Conservation (phyloP, 23 tunicate genomes). For the Phallusia fumigata region DNA sequence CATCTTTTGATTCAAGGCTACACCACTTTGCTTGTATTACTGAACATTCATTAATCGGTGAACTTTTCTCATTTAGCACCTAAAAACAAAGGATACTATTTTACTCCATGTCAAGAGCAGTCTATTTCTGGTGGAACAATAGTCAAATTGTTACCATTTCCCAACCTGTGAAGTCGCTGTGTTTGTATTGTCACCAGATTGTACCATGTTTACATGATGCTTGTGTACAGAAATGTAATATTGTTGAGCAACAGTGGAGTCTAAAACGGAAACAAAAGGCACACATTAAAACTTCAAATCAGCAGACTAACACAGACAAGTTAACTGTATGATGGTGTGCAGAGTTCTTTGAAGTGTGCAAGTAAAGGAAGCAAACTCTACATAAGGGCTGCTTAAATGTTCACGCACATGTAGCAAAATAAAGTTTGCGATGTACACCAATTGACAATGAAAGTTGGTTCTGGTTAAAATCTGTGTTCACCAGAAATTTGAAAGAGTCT, state of each 20-base stretch:
- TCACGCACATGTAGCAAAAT: too few species aligned
- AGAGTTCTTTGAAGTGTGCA: too few species aligned
- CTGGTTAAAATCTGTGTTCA: too few species aligned
- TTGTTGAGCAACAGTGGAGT: neutral
- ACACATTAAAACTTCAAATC: neutral
- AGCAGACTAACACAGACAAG: too few species aligned
- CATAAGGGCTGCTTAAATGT: too few species aligned
- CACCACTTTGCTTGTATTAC: slow-evolving; percentile 61
- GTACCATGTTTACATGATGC: slow-evolving; percentile 16
- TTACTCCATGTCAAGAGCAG: too few species aligned
- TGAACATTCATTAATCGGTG: neutral
- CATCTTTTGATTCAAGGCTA: slow-evolving; percentile 24
- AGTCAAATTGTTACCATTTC: neutral
- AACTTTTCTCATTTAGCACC: slow-evolving; percentile 10
- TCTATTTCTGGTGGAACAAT: too few species aligned
- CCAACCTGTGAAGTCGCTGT: slow-evolving; percentile 8
- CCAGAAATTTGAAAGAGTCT: too few species aligned
- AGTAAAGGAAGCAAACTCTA: too few species aligned
- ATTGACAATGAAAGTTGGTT: too few species aligned
- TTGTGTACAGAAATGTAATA: slow-evolving; percentile 27
- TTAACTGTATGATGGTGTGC: too few species aligned
- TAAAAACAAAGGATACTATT: neutral
- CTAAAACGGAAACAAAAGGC: neutral
- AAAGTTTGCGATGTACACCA: too few species aligned
- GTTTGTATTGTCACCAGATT: neutral